Base-by-base conservation (phyloP, 2,888 invertebrate genomes). In the Sarcophaga caerulescens region DNA sequence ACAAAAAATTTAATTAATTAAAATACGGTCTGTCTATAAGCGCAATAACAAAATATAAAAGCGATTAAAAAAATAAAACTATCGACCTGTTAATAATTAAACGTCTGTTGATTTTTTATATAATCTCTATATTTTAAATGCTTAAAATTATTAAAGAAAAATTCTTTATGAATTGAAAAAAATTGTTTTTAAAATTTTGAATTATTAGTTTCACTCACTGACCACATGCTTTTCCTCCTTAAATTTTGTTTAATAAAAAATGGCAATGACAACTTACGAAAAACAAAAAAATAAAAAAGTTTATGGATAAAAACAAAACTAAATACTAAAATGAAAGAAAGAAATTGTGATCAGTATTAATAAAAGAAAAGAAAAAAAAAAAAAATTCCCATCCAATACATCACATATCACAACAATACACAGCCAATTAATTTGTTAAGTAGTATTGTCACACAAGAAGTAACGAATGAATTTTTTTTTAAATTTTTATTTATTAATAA, bases 401-500 rank as follows among this genome's bases (percentile, higher is more conserved):
- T 52, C 52, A 12, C 0, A 52, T 52, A 52, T 52, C 52, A 52
- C 47, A 47, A 52, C 45, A 25, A 45, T 68, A 68, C 19, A 68
- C 59, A 69, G 52, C 65, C 76, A 81, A 81, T 81, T 85, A 77
- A 81, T 85, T 77, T 81, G 71, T 81, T 76, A 68, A 81, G 65
- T 85, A 71, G 66, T 60, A 62, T 70, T 70, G 75, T 80, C 75
- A 71, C 63, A 75, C 74, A 75, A 65, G 69, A 69, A 74, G 21
- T 71, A 84, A 69, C 65, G 60, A 59, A 84, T 71, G 70, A 70
- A 84, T 66, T 71, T 59, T 44, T 62, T 77, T 83, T 47, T 83
- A 60, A 74, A 25, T 62, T 45, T 6, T 59, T 60, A 17, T 25
- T 73, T 68, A 21, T 78, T 62, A 4, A 52, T 69, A 45, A 60